A percentile compares a stretch with the other conserved stretches of the same genome.
Evolutionary conservation across 2,113 vertebrate species (phyloP).

Genomic region (Platysternon megacephalum): DNA sequence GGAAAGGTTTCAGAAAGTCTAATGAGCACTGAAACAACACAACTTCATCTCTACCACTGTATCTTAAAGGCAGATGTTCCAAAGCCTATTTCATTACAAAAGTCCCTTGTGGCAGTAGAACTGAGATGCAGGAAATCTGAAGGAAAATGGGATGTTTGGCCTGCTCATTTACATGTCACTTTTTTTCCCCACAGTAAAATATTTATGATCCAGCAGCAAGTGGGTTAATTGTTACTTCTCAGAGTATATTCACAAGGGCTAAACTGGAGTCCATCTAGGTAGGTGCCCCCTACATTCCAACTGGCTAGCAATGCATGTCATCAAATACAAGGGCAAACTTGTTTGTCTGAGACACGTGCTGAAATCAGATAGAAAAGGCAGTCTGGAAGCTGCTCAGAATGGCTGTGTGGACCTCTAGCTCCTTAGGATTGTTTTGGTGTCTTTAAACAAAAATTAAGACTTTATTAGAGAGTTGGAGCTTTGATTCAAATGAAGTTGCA

Average conservation of each 20-base stretch:
- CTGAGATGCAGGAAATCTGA: not conserved
- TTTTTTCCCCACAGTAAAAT: not conserved
- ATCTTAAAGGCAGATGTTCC: not conserved
- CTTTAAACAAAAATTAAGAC: not conserved
- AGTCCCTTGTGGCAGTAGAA: not conserved
- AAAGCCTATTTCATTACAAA: not conserved
- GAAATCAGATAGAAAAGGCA: not conserved
- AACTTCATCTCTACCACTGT: not conserved
- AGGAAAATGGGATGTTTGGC: not conserved
- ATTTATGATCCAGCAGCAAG: not conserved
- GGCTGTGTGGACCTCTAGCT: not conserved
- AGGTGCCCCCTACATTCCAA: not conserved
- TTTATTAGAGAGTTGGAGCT: not conserved
- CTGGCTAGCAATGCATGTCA: not conserved
- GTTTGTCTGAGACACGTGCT: not conserved
- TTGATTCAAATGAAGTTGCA: not conserved
- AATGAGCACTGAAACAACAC: not conserved
- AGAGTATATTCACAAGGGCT: not conserved
- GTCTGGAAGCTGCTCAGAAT: not conserved
- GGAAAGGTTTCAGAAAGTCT: not conserved
- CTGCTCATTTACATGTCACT: not conserved
- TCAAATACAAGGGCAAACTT: not conserved
- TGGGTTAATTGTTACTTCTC: not conserved
- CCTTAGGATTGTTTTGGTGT: not conserved
- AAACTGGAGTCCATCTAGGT: not conserved